phyloP scores from a whole-genome alignment of 2,888 invertebrate species.

The Cerastoderma edule region DNA sequence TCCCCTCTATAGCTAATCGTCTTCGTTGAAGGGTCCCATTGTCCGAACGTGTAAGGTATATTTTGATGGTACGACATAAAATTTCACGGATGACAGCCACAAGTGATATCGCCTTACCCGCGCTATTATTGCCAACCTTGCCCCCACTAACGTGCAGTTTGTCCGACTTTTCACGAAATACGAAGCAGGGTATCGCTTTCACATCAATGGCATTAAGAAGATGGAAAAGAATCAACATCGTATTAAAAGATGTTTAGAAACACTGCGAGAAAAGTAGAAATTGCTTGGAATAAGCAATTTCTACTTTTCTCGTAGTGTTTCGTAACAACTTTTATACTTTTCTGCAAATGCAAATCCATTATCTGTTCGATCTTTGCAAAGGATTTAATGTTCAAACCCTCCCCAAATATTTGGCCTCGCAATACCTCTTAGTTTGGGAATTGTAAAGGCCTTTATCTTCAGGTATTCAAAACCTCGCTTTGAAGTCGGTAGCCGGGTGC shows the following conservation, averaged over 20 bases:
- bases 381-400: conserved; percentile 44
- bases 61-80: conserved; percentile 49
- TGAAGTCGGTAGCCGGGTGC: conserved; percentile 44
- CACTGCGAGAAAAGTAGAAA: no score
- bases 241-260: no score
- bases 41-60: conserved; percentile 33
- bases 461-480: conserved; percentile 47
- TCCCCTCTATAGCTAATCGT: conserved; percentile 32
- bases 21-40: conserved; percentile 40
- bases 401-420: conserved; percentile 43
- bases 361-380: no score
- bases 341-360: no score
- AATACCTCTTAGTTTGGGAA: conserved; percentile 26
- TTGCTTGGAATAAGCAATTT: no score
- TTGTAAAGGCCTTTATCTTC: conserved; percentile 36
- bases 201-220: no score
- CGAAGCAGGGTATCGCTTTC: no score
- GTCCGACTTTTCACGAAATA: no score
- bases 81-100: conserved; percentile 45
- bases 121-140: conserved; percentile 32
- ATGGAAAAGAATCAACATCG: no score
- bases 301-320: no score
- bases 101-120: conserved; percentile 41
- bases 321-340: no score
- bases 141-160: no score